These are phyloP conservation scores for Asobara japonica DNA, from an alignment of 1,140 invertebrate species.

Conservation along the genomic window DNA sequence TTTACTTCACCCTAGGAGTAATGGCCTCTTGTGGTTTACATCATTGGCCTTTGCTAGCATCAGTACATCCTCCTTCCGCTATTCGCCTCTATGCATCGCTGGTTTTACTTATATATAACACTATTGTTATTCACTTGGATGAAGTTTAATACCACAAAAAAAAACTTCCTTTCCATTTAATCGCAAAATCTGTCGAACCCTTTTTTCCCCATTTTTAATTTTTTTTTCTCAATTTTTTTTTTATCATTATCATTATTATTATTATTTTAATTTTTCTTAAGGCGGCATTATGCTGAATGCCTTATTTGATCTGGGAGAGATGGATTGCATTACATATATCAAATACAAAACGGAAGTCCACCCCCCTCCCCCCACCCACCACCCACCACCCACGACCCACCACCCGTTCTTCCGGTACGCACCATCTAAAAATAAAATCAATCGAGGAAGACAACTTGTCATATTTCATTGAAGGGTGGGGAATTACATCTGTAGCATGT, in stretches of 20 bases:
- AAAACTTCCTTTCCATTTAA: background rate
- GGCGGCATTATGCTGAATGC: no score
- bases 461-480: background rate
- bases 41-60: slow-evolving; percentile 15
- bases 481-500: background rate
- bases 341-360: no score
- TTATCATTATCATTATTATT: no score
- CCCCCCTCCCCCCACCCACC: no score
- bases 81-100: background rate
- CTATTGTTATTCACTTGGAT: slow-evolving; percentile 18
- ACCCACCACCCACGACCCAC: no score
- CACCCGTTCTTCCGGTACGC: no score
- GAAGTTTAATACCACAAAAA: background rate
- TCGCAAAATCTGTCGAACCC: no score
- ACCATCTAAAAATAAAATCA: no score
- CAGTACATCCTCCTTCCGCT: slow-evolving; percentile 1
- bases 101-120: background rate
- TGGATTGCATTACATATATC: no score
- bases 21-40: background rate
- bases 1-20: slow-evolving; percentile 15
- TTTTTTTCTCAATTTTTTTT: background rate
- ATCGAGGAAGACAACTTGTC: background rate
- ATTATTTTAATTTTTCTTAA: no score
- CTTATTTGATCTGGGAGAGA: no score
- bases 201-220: background rate